Conservation (phyloP, 2,888 invertebrate genomes). For the Holacanthella duospinosa region DNA sequence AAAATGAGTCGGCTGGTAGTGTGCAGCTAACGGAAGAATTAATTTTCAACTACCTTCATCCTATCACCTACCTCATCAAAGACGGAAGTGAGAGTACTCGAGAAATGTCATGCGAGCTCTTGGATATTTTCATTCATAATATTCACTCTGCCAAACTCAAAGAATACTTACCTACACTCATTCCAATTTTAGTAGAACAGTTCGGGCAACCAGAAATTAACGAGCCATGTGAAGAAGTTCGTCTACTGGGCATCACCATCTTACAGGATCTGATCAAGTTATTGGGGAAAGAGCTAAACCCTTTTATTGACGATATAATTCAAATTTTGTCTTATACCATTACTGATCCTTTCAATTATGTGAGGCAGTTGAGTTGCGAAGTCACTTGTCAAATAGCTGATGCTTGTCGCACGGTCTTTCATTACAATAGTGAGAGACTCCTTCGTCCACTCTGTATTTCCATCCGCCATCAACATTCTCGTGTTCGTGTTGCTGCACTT, state of each 20-base stretch:
- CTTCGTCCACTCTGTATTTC: slow-evolving; percentile 62
- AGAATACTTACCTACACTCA: slow-evolving; percentile 42
- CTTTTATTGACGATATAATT: slow-evolving; percentile 65
- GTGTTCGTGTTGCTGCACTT: slow-evolving; percentile 62
- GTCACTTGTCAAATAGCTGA: slow-evolving; percentile 57
- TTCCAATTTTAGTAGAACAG: slow-evolving; percentile 64
- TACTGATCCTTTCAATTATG: slow-evolving; percentile 65
- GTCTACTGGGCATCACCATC: slow-evolving; percentile 57
- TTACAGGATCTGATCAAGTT: slow-evolving; percentile 55
- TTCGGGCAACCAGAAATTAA: slow-evolving; percentile 64
- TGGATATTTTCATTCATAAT: slow-evolving; percentile 14
- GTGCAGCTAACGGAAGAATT: neutral
- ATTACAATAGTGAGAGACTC: slow-evolving; percentile 60
- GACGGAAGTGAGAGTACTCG: slow-evolving; percentile 33
- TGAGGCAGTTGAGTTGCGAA: slow-evolving; percentile 65
- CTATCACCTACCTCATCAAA: neutral
- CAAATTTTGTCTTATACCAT: slow-evolving; percentile 61
- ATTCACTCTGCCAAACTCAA: slow-evolving; percentile 12
- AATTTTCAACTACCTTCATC: neutral
- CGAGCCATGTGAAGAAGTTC: slow-evolving; percentile 69
- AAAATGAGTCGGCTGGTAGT: neutral
- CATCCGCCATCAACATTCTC: slow-evolving; percentile 71
- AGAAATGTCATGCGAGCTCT: slow-evolving; percentile 27
- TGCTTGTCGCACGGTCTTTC: slow-evolving; percentile 58
- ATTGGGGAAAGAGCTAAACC: slow-evolving; percentile 50